Evolutionary conservation across 2,888 invertebrate species (phyloP).

Genomic region (Fragum whitleyi): DNA sequence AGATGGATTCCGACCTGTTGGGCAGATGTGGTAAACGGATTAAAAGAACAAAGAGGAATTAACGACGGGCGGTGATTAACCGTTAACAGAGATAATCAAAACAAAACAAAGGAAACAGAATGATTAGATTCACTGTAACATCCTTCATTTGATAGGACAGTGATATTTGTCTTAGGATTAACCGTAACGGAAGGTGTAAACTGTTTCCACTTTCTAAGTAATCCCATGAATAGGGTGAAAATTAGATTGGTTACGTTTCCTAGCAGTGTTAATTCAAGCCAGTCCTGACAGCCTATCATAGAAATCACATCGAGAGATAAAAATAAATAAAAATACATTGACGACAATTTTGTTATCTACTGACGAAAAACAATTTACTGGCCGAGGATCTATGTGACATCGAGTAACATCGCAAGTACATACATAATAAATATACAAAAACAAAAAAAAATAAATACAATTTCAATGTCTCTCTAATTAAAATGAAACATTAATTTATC

Average conservation of each 20-base stretch:
- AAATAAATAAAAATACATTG: too few species aligned
- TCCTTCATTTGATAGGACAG: background rate
- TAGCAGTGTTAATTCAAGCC: background rate
- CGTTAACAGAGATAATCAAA: conserved; percentile 18
- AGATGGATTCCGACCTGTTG: background rate
- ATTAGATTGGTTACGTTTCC: background rate
- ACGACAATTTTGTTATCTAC: too few species aligned
- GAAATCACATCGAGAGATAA: too few species aligned
- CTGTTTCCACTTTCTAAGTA: background rate
- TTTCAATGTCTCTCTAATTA: too few species aligned
- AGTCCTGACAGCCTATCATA: too few species aligned
- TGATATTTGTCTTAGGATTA: background rate
- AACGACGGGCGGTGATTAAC: conserved; percentile 12
- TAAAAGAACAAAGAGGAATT: conserved; percentile 14
- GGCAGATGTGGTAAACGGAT: conserved; percentile 10
- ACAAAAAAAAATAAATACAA: too few species aligned
- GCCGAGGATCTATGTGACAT: too few species aligned
- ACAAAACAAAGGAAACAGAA: conserved; percentile 14
- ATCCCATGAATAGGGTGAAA: background rate
- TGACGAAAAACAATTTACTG: too few species aligned
- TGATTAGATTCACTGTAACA: background rate
- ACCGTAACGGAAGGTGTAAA: background rate
- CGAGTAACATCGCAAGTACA: too few species aligned
- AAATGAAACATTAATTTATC: too few species aligned
- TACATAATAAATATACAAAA: too few species aligned